Conservation (phyloP, 1,140 invertebrate genomes). For the Panagrolaimus sp. region DNA sequence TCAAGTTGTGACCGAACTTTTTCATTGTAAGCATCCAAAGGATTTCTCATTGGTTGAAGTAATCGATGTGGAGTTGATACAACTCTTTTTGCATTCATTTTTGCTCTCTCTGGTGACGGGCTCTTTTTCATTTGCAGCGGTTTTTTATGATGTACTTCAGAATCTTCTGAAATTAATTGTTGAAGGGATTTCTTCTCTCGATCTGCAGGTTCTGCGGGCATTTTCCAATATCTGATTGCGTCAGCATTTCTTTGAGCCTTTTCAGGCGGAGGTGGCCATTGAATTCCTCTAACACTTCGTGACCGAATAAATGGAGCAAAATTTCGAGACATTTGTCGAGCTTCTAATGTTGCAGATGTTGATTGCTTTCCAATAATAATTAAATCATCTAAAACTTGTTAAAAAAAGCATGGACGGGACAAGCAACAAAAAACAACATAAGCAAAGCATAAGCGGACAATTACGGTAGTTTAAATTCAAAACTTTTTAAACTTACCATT, state of each 20-base stretch:
- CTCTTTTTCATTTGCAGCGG: not conserved
- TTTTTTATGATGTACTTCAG: not conserved
- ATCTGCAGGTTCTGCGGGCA: not conserved
- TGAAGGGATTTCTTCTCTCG: conserved; percentile 2
- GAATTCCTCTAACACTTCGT: conserved; percentile 4
- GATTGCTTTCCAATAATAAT: not conserved
- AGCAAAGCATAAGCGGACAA: not conserved
- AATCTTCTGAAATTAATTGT: conserved; percentile 4
- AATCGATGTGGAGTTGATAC: conserved; percentile 21
- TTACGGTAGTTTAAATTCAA: not conserved
- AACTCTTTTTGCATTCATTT: conserved; percentile 18
- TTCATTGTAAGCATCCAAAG: conserved; percentile 18
- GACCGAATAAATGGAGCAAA: not conserved
- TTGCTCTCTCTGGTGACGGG: not conserved
- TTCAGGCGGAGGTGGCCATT: not conserved
- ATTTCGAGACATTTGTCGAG: conserved; percentile 5
- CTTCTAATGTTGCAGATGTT: not conserved
- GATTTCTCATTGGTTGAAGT: conserved; percentile 25
- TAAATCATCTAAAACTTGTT: not conserved
- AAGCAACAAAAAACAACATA: not conserved
- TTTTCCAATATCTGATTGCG: conserved; percentile 13
- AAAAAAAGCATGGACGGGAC: conserved; percentile 15
- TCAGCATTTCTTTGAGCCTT: conserved; percentile 1
- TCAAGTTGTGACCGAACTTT: conserved; percentile 4
- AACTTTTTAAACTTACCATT: not conserved